Evolutionary conservation across 2,797 vertebrate genomes (phyloP), one percentile per base, ranked within the genome.

Genomic region (Esox masquinongy): DNA sequence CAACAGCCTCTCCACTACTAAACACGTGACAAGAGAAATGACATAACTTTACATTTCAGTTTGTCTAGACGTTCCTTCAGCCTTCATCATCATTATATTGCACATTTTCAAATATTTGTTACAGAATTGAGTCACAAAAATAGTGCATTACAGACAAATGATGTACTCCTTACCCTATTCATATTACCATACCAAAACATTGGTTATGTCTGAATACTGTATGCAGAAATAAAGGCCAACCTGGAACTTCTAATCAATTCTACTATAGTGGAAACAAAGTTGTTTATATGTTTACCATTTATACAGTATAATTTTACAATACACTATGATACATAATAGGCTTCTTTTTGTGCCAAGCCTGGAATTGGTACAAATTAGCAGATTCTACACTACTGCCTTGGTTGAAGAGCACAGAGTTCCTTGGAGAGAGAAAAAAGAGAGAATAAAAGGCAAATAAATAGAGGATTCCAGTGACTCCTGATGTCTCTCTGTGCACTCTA

Each of bases 71-170:
- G 22, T 29, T 51, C 77, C 47, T 9, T 74, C 68, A 56, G 77
- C 47, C 74, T 59, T 72, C 81, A 81, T 83, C 82, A 75, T 79
- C 78, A 85, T 79, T 22, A 79, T 82, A 88, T 79, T 87, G 84
- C 85, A 88, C 82, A 78, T 14, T 56, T 59, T 68, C 77, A 68
- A 79, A 74, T 68, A 73, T 81, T 82, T 81, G 14, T 64, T 16
- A 16, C 14, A 26, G 85, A 87, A 84, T 78, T 1, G 29, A 80
- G 31, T 76, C 36, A 64, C 6, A 31, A 29, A 31, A 67, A 67
- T 29, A 49, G 47, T 49, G 22, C 43, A 70, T 8, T 70, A 15
- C 24, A 36, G 16, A 68, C 29, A 34, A 22, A 8, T 6, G 43
- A 49, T 26, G n/a, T 22, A 73, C 51, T 31, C 63, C 59, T 39